phyloP scores from a whole-genome alignment of 2,797 vertebrate genomes.

The Alosa sapidissima region DNA sequence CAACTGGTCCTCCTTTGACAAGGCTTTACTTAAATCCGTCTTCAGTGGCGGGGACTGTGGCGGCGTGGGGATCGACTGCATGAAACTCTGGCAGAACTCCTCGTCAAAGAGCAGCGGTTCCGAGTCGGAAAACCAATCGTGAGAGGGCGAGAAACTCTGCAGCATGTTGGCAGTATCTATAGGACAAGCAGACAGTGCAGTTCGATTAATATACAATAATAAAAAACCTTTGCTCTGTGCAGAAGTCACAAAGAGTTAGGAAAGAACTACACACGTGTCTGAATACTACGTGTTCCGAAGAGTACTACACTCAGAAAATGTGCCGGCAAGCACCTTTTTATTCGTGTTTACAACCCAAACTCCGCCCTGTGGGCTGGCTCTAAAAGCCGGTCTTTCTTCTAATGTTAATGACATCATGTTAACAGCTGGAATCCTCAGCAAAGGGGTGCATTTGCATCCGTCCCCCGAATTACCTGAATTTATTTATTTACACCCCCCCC shows the following conservation, averaged over 20 bases:
- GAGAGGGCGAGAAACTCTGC: slow-evolving; percentile 72
- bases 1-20: slow-evolving; percentile 77
- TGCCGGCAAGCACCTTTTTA: slow-evolving; percentile 53
- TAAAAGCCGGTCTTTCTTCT: slow-evolving; percentile 3
- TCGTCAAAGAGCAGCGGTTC: slow-evolving; percentile 80
- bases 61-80: slow-evolving; percentile 73
- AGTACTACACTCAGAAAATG: slow-evolving; percentile 30
- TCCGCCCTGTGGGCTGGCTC: slow-evolving; percentile 51
- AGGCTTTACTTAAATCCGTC: slow-evolving; percentile 57
- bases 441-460: background rate
- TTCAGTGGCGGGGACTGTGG: slow-evolving; percentile 75
- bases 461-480: slow-evolving; percentile 2
- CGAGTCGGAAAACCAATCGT: slow-evolving; percentile 69
- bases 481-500: background rate
- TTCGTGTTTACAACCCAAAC: slow-evolving; percentile 69
- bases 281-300: background rate
- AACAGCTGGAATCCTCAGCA: slow-evolving; percentile 57
- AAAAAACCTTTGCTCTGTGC: background rate
- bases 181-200: background rate
- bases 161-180: slow-evolving; percentile 65
- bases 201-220: background rate
- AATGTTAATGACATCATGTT: slow-evolving; percentile 59
- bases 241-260: background rate
- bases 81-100: slow-evolving; percentile 72
- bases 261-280: background rate